Percentiles rank a stretch among this genome's conserved stretches.
These are phyloP conservation scores for Sphinx pinastri DNA, from an alignment of 2,888 invertebrate species.

Conservation along the genomic window DNA sequence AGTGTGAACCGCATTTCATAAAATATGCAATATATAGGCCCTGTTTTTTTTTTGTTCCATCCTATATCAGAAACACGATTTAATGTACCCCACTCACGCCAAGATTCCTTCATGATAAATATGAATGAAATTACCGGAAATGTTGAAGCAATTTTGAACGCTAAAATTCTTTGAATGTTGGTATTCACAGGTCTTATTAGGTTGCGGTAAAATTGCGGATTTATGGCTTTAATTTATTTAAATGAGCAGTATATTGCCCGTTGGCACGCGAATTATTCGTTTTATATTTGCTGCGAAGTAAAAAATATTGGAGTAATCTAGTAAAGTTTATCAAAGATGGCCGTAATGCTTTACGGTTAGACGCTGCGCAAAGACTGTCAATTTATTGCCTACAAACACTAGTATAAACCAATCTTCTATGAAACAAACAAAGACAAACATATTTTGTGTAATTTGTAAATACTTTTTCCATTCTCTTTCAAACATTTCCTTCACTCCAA, in stretches of 20 bases:
- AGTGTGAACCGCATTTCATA: neutral
- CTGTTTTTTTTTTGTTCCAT: neutral
- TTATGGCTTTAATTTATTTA: neutral
- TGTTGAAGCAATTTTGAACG: neutral
- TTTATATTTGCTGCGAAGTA: neutral
- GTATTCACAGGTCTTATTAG: neutral
- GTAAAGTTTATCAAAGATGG: too few relatives aligned
- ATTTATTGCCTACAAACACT: too few relatives aligned
- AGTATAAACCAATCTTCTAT: too few relatives aligned
- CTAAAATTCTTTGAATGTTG: neutral
- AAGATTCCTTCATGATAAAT: neutral
- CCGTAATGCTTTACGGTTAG: neutral
- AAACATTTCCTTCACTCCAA: too few relatives aligned
- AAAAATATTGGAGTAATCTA: too few relatives aligned
- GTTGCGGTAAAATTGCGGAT: neutral
- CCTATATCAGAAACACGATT: neutral
- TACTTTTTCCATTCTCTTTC: too few relatives aligned
- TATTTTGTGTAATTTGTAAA: too few relatives aligned
- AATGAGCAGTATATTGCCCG: neutral
- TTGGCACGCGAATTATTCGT: neutral
- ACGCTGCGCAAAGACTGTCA: too few relatives aligned
- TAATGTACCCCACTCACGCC: constrained; percentile 9
- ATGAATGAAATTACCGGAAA: constrained; percentile 6
- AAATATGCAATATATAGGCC: neutral
- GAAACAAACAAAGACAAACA: too few relatives aligned